These are phyloP conservation scores for Heliocidaris tuberculata DNA, from an alignment of 35 echinoderm and acorn worm species.

Conservation along the genomic window DNA sequence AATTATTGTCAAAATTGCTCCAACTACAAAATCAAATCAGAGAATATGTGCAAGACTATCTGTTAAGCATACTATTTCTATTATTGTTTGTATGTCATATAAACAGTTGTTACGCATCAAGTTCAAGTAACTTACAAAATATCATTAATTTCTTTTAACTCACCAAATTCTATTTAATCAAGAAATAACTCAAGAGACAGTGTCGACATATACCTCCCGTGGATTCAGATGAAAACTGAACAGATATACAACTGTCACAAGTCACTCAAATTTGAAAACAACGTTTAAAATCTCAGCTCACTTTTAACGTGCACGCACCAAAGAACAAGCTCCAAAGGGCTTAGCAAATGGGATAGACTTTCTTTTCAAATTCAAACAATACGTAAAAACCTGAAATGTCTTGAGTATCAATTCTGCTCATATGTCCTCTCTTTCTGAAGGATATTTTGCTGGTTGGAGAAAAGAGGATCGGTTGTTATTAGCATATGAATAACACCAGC, in stretches of 20 bases:
- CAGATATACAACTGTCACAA: not conserved
- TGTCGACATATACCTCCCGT: not conserved
- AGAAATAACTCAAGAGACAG: not conserved
- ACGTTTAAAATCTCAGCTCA: not conserved
- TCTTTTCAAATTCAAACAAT: conserved; percentile 24
- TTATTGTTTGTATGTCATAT: no score
- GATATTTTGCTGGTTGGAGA: no score
- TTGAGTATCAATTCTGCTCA: not conserved
- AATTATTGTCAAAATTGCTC: no score
- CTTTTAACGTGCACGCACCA: not conserved
- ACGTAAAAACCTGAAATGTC: not conserved
- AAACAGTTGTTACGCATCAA: not conserved
- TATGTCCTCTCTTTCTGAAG: not conserved
- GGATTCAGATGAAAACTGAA: not conserved
- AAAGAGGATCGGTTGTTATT: not conserved
- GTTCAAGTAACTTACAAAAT: not conserved
- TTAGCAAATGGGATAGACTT: not conserved
- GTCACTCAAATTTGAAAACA: not conserved
- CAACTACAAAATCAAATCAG: no score
- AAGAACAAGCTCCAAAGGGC: not conserved
- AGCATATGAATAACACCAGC: not conserved
- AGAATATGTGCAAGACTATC: no score
- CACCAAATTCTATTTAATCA: no score
- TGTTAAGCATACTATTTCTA: no score
- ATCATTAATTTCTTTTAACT: not conserved